phyloP scores from a whole-genome alignment of 2,113 vertebrate genomes.

The Formicarius rufipectus region DNA sequence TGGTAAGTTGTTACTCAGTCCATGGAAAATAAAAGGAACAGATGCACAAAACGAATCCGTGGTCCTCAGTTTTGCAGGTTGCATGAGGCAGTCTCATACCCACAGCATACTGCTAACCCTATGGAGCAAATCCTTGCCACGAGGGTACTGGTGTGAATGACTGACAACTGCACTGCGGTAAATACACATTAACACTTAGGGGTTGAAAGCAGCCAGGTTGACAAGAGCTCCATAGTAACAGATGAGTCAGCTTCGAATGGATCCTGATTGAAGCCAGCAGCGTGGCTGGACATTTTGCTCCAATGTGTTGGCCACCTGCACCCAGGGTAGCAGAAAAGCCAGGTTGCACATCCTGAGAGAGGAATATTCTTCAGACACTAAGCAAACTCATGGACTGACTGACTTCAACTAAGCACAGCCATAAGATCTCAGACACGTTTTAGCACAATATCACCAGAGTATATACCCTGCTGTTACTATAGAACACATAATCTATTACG shows the following conservation, averaged over 20 bases:
- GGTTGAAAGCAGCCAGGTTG: conserved; percentile 41
- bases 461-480: not conserved
- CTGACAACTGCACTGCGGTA: not conserved
- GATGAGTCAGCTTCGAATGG: conserved; percentile 3
- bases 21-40: conserved; percentile 67
- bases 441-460: conserved; percentile 6
- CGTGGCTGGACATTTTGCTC: not conserved
- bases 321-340: not conserved
- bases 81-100: not conserved
- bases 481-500: not conserved
- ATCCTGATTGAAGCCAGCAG: conserved; percentile 56
- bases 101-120: not conserved
- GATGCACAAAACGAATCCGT: conserved; percentile 22
- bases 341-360: not conserved
- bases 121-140: not conserved
- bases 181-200: not conserved
- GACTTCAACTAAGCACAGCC: not conserved
- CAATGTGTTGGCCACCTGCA: conserved; percentile 69
- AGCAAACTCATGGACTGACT: conserved; percentile 2
- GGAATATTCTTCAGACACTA: conserved; percentile 10
- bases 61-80: conserved; percentile 31
- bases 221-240: conserved; percentile 25
- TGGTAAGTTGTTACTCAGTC: conserved; percentile 57
- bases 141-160: not conserved
- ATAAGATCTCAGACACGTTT: conserved; percentile 2